These are phyloP conservation scores for Chloromyia formosa DNA, from an alignment of 2,888 invertebrate species.

Conservation along the genomic window DNA sequence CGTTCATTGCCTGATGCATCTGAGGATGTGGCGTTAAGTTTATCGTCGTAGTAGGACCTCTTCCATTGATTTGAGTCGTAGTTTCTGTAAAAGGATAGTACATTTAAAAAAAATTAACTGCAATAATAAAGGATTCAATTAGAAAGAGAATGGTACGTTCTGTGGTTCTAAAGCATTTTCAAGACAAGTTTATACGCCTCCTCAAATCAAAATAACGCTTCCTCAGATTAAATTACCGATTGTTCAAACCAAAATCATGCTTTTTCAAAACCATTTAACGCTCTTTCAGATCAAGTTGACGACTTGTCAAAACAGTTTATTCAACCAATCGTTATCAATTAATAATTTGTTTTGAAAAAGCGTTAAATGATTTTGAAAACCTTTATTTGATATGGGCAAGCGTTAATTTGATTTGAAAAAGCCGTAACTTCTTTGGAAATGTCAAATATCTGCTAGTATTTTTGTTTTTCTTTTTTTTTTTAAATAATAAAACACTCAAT, in stretches of 20 bases:
- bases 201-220: not conserved
- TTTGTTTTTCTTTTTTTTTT: no score
- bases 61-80: conserved; percentile 57
- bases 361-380: not conserved
- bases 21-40: conserved; percentile 52
- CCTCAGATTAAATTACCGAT: not conserved
- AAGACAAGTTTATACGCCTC: no score
- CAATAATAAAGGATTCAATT: not conserved
- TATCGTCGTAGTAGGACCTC: conserved; percentile 58
- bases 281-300: not conserved
- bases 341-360: no score
- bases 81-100: not conserved
- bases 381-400: not conserved
- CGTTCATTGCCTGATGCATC: conserved; percentile 59
- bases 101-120: no score
- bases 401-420: no score
- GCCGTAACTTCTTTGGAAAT: not conserved
- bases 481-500: no score
- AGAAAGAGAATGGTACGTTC: not conserved
- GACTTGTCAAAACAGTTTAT: no score
- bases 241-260: not conserved
- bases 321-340: no score
- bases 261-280: not conserved
- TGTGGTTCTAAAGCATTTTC: not conserved
- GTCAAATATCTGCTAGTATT: no score